Percentiles rank a stretch among this genome's conserved stretches.
Evolutionary conservation across 2,113 vertebrate genomes (phyloP).

Genomic region (Peromyscus polionotus): DNA sequence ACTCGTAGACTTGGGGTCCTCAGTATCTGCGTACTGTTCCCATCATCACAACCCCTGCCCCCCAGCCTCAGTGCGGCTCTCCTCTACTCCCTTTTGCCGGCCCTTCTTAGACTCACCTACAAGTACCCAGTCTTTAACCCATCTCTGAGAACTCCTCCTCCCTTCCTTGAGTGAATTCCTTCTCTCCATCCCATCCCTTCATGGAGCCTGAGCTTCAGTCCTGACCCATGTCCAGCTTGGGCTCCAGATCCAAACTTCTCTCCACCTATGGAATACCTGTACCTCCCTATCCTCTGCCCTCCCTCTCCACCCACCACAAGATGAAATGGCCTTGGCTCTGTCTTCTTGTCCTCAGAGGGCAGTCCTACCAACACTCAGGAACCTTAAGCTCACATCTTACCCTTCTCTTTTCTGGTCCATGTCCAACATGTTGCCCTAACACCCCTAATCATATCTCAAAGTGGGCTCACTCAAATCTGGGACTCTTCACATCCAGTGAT

Average conservation of each 20-base stretch:
- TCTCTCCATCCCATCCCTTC: not conserved
- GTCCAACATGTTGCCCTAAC: not conserved
- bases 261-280: fast-evolving
- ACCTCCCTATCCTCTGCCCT: not conserved
- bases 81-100: not conserved
- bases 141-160: not conserved
- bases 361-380: not conserved
- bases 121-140: not conserved
- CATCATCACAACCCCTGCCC: not conserved
- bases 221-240: not conserved
- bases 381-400: not conserved
- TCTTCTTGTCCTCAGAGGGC: not conserved
- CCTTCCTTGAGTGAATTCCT: not conserved
- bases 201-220: not conserved
- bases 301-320: not conserved
- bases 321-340: not conserved
- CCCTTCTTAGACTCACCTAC: not conserved
- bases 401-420: not conserved
- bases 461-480: not conserved
- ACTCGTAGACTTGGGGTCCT: not conserved
- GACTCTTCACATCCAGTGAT: not conserved
- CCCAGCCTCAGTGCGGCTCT: not conserved
- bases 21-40: fast-evolving
- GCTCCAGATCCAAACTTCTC: not conserved
- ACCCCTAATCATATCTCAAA: not conserved